phyloP scores from a whole-genome alignment of 1,140 invertebrate genomes.

The Drosophila ananassae region DNA sequence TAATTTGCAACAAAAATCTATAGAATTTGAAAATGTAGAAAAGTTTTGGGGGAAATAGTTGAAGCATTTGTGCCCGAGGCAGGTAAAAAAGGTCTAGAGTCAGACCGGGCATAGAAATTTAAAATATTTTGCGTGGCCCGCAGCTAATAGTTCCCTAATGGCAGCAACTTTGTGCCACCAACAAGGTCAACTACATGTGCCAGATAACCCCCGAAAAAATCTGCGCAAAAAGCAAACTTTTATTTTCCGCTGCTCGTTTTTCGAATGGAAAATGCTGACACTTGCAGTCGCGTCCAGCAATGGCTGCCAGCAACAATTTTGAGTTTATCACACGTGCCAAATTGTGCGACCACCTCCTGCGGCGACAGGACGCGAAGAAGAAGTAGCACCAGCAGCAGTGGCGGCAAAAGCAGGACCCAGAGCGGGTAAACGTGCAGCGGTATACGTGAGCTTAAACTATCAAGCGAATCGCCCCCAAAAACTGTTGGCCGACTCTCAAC shows the following conservation, averaged over 20 bases:
- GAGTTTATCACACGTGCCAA: slow-evolving; percentile 81
- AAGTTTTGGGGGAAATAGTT: slow-evolving; percentile 36
- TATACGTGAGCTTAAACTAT: slow-evolving; percentile 66
- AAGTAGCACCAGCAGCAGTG: slow-evolving; percentile 5
- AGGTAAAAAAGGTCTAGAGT: background rate
- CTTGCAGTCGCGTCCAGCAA: slow-evolving; percentile 54
- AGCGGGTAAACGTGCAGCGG: slow-evolving; percentile 57
- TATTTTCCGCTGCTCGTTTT: slow-evolving; percentile 19
- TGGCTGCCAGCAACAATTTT: slow-evolving; percentile 72
- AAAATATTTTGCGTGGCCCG: slow-evolving; percentile 41
- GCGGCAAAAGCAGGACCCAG: slow-evolving; percentile 2
- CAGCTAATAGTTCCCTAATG: slow-evolving; percentile 73
- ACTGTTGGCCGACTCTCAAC: slow-evolving; percentile 1
- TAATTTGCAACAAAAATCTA: slow-evolving; percentile 1
- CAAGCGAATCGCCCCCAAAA: slow-evolving; percentile 18
- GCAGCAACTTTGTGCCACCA: slow-evolving; percentile 50
- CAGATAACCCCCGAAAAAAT: slow-evolving; percentile 67
- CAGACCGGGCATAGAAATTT: slow-evolving; percentile 15
- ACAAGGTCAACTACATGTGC: slow-evolving; percentile 74
- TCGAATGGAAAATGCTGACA: slow-evolving; percentile 45
- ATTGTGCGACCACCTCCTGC: slow-evolving; percentile 73
- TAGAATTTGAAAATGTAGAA: slow-evolving; percentile 7
- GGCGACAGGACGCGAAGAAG: slow-evolving; percentile 33
- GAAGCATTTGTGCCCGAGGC: slow-evolving; percentile 1
- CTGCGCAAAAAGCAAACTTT: slow-evolving; percentile 37